These are phyloP conservation scores for Erpetoichthys calabaricus DNA, from an alignment of 2,797 vertebrate genomes.

Conservation along the genomic window DNA sequence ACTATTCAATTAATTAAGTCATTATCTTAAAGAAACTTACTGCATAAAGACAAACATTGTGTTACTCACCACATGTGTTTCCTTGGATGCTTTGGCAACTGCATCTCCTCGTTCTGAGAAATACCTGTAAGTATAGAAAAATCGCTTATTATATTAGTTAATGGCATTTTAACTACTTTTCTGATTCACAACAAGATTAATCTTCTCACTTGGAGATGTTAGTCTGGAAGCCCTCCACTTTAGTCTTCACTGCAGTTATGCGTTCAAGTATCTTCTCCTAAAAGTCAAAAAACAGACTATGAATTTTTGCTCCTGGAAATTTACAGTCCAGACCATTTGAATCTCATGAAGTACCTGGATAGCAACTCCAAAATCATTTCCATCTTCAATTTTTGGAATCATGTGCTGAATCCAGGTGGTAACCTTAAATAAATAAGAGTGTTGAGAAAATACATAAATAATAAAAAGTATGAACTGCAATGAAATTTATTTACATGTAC, in stretches of 20 bases:
- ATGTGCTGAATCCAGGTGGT: constrained; percentile 72
- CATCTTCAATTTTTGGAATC: constrained; percentile 80
- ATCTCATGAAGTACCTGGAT: constrained; percentile 57
- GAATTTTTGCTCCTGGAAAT: not conserved
- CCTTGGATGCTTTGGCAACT: constrained; percentile 80
- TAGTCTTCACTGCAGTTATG: constrained; percentile 68
- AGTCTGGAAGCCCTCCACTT: constrained; percentile 67
- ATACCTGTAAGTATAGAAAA: constrained; percentile 45
- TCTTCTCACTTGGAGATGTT: constrained; percentile 67
- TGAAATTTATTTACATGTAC: too few relatives aligned
- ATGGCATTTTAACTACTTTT: too few relatives aligned
- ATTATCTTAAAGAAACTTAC: not conserved
- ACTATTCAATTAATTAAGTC: too few relatives aligned
- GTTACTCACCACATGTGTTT: constrained; percentile 71
- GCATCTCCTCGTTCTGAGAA: constrained; percentile 76
- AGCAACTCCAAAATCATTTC: constrained; percentile 85
- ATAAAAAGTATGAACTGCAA: too few relatives aligned
- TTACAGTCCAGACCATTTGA: constrained; percentile 2
- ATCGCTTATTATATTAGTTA: too few relatives aligned
- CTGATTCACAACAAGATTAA: not conserved
- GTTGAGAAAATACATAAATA: not conserved
- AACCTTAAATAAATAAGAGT: constrained; percentile 21
- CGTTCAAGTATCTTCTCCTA: constrained; percentile 81
- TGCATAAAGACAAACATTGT: not conserved
- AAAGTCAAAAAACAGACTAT: not conserved